Conservation (phyloP, 1,140 invertebrate genomes). For the Grapholita molesta region DNA sequence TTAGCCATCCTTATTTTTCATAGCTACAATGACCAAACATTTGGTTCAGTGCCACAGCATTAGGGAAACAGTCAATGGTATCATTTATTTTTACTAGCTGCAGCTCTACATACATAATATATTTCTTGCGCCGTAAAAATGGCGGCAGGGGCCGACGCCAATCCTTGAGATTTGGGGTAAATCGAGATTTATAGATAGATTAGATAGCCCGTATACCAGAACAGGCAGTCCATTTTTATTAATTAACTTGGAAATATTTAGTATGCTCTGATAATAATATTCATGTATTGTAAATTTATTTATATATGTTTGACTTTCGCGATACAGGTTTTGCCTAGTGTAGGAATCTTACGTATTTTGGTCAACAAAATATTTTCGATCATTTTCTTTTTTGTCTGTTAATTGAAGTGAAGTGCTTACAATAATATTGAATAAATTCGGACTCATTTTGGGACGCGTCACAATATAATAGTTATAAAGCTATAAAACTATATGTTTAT, state of each 20-base stretch:
- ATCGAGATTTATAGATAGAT: conserved; percentile 15
- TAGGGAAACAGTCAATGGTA: conserved; percentile 8
- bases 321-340: too few relatives aligned
- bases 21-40: conserved; percentile 14
- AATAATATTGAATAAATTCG: too few relatives aligned
- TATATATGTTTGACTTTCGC: too few relatives aligned
- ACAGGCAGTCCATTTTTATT: conserved; percentile 6
- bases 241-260: not conserved
- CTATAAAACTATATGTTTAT: too few relatives aligned
- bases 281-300: too few relatives aligned
- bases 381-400: too few relatives aligned
- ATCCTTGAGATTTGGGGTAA: conserved; percentile 14
- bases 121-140: conserved; percentile 10
- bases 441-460: too few relatives aligned
- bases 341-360: too few relatives aligned
- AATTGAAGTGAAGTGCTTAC: too few relatives aligned
- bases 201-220: not conserved
- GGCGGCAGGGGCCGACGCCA: not conserved
- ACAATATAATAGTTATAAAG: too few relatives aligned
- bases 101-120: conserved; percentile 17
- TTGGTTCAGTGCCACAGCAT: conserved; percentile 3
- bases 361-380: too few relatives aligned
- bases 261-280: too few relatives aligned
- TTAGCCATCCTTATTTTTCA: conserved; percentile 4
- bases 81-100: conserved; percentile 14